Conservation (phyloP, 2,113 vertebrate species). For the Heterotis niloticus region DNA sequence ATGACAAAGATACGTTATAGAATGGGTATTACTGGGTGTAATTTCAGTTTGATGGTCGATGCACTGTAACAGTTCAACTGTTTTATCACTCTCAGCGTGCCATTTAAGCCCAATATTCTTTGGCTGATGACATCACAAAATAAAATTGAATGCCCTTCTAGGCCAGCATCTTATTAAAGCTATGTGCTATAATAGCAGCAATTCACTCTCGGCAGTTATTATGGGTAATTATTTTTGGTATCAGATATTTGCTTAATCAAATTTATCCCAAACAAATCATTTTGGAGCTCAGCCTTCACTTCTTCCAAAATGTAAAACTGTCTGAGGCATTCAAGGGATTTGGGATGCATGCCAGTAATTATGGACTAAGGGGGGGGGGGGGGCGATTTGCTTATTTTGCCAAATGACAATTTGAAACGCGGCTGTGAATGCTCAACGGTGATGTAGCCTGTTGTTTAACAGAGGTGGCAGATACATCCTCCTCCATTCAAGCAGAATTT, state of each 20-base stretch:
- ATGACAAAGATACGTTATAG: background rate
- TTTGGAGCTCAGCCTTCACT: background rate
- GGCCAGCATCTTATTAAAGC: background rate
- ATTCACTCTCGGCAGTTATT: background rate
- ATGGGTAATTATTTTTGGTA: background rate
- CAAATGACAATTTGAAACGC: slow-evolving; percentile 18
- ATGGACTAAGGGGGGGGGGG: background rate
- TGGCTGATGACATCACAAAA: background rate
- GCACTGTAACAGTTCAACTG: background rate
- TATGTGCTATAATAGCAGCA: background rate
- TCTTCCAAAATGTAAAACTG: background rate
- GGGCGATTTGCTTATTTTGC: background rate
- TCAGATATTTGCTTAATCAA: background rate
- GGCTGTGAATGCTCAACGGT: slow-evolving; percentile 21
- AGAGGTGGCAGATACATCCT: slow-evolving; percentile 21
- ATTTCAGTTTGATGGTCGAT: background rate
- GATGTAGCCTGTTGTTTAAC: slow-evolving; percentile 33
- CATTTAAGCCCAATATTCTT: background rate
- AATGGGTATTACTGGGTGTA: no score
- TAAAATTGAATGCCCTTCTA: background rate
- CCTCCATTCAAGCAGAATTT: slow-evolving; percentile 33
- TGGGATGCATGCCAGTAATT: background rate
- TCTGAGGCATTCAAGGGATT: background rate
- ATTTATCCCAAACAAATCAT: slow-evolving; percentile 1
- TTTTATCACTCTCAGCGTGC: background rate